Evolutionary conservation across 1,140 invertebrate genomes (phyloP).

Genomic region (Mesaphorura yosii): DNA sequence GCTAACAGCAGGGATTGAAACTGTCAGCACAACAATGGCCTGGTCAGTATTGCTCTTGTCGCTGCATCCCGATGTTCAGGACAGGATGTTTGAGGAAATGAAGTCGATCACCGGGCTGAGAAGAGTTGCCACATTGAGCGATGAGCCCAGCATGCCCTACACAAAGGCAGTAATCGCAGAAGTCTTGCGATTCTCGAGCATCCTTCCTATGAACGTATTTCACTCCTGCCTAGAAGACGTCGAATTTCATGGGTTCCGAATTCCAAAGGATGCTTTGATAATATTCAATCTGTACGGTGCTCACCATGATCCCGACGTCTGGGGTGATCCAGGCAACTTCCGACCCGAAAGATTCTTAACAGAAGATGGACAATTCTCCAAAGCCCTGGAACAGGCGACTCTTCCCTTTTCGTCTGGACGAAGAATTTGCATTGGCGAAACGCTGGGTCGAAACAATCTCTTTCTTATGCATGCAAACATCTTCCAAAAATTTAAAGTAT

Average conservation of each 20-base stretch:
- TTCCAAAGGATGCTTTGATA: conserved; percentile 36
- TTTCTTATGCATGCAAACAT: background rate
- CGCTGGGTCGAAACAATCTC: conserved; percentile 45
- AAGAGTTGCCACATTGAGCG: background rate
- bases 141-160: conserved; percentile 4
- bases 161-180: conserved; percentile 18
- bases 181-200: conserved; percentile 2
- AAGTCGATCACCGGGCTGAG: background rate
- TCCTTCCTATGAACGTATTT: conserved; percentile 9
- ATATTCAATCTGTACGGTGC: conserved; percentile 37
- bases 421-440: conserved; percentile 76
- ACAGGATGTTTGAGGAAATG: background rate
- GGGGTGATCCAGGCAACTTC: conserved; percentile 59
- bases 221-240: conserved; percentile 17
- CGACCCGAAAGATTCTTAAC: conserved; percentile 57
- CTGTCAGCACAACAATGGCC: background rate
- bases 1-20: background rate
- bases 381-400: conserved; percentile 49
- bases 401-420: conserved; percentile 74
- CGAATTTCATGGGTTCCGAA: conserved; percentile 31
- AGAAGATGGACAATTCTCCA: conserved; percentile 7
- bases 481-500: background rate
- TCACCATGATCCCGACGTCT: conserved; percentile 39
- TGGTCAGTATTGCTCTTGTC: background rate
- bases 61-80: background rate